phyloP scores from a whole-genome alignment of 2,888 invertebrate species.

The Atrina japonica region DNA sequence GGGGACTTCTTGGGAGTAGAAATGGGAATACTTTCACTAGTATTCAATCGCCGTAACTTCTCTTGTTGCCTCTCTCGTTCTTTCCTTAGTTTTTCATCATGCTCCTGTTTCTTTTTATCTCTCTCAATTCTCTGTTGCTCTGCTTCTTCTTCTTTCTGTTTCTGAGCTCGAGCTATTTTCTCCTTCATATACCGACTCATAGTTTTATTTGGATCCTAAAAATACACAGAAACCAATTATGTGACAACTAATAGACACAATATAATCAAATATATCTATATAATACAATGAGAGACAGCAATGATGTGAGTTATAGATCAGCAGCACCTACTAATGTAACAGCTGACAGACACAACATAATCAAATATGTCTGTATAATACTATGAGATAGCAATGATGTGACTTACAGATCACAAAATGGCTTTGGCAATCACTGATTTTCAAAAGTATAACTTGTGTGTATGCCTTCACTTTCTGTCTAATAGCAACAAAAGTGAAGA shows the following conservation, averaged over 20 bases:
- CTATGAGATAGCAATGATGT: no score
- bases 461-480: no score
- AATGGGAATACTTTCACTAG: conserved; percentile 63
- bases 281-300: no score
- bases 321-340: no score
- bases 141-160: conserved; percentile 68
- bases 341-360: no score
- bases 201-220: conserved; percentile 61
- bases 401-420: no score
- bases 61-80: conserved; percentile 71
- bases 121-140: conserved; percentile 62
- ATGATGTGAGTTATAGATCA: no score
- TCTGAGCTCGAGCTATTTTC: conserved; percentile 64
- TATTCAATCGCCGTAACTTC: conserved; percentile 66
- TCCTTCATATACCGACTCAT: conserved; percentile 69
- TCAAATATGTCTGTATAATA: no score
- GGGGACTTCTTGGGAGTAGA: conserved; percentile 64
- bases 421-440: no score
- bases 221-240: no score
- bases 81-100: conserved; percentile 64
- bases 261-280: background rate
- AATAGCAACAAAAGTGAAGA: no score
- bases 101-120: conserved; percentile 67
- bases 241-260: background rate
- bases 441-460: no score